A percentile compares a stretch with the other conserved stretches of the same genome.
Conservation (phyloP, 2,888 invertebrate genomes). For the Cryptocephalus primarius region DNA sequence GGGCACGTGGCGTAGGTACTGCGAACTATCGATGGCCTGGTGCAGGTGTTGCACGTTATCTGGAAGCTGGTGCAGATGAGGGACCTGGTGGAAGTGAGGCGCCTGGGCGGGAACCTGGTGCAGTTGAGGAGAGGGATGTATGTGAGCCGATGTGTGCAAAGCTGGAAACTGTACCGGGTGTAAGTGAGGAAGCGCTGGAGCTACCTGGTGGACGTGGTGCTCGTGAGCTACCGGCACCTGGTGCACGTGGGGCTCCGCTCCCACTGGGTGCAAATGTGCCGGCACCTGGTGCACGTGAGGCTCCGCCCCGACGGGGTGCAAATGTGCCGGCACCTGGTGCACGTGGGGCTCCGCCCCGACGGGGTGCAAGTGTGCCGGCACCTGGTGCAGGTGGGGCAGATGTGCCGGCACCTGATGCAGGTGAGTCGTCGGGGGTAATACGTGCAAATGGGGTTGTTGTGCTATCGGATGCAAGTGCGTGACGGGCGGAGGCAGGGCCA, state of each 20-base stretch:
- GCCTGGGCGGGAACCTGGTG: slow-evolving; percentile 2
- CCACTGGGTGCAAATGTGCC: slow-evolving; percentile 2
- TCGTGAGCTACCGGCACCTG: slow-evolving; percentile 3
- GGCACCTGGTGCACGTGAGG: slow-evolving; percentile 1
- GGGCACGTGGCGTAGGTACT: background rate
- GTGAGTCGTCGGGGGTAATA: background rate
- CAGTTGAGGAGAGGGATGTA: background rate
- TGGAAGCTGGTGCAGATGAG: background rate
- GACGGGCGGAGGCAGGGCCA: slow-evolving; percentile 1
- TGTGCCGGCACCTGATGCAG: slow-evolving; percentile 3
- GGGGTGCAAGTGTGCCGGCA: slow-evolving; percentile 1
- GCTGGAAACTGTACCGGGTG: slow-evolving; percentile 6
- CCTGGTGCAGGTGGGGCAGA: slow-evolving; percentile 1
- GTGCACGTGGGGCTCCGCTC: background rate
- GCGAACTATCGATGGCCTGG: slow-evolving; percentile 1
- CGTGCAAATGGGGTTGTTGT: background rate
- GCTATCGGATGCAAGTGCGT: background rate
- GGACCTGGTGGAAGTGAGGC: background rate
- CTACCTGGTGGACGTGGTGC: slow-evolving; percentile 2
- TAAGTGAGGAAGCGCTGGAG: slow-evolving; percentile 6
- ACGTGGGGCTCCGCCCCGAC: slow-evolving; percentile 2
- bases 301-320: slow-evolving; percentile 1
- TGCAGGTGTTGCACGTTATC: no score
- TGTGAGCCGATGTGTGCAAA: slow-evolving; percentile 1
- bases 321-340: background rate